phyloP scores from a whole-genome alignment of 1,140 invertebrate species.

The Camponotus floridanus region DNA sequence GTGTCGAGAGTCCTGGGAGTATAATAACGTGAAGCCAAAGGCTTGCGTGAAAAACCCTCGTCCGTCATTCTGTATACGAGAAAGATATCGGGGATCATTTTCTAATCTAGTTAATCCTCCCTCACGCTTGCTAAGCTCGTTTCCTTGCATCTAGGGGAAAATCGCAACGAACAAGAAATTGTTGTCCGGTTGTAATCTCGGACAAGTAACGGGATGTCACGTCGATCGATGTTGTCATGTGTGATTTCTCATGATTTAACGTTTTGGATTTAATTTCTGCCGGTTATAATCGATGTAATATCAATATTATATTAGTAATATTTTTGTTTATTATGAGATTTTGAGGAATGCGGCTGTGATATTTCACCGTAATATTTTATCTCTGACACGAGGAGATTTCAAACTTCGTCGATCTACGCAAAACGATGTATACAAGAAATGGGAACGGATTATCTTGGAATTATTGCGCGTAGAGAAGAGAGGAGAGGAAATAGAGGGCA shows the following conservation, averaged over 20 bases:
- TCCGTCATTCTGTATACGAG: background rate
- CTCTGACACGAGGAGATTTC: background rate
- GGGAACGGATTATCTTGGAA: constrained; percentile 21
- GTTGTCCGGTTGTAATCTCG: background rate
- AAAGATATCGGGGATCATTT: constrained; percentile 27
- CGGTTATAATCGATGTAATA: constrained; percentile 3
- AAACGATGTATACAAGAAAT: constrained; percentile 19
- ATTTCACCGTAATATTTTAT: background rate
- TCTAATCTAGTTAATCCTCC: constrained; percentile 34
- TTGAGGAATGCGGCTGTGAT: constrained; percentile 13
- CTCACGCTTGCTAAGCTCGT: background rate
- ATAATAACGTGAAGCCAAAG: background rate
- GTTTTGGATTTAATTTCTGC: background rate
- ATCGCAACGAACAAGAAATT: constrained; percentile 12
- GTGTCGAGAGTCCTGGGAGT: background rate
- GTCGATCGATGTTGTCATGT: background rate
- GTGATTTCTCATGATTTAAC: background rate
- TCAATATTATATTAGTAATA: too few species aligned
- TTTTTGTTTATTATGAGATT: background rate
- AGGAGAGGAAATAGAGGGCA: background rate
- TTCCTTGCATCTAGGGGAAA: too few species aligned
- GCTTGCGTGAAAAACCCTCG: background rate
- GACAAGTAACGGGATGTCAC: background rate
- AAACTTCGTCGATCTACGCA: background rate
- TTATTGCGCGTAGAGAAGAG: constrained; percentile 22